A percentile compares a stretch with the other conserved stretches of the same genome.
Conservation (phyloP, 2,888 invertebrate genomes). For the Rhaphigaster nebulosa region DNA sequence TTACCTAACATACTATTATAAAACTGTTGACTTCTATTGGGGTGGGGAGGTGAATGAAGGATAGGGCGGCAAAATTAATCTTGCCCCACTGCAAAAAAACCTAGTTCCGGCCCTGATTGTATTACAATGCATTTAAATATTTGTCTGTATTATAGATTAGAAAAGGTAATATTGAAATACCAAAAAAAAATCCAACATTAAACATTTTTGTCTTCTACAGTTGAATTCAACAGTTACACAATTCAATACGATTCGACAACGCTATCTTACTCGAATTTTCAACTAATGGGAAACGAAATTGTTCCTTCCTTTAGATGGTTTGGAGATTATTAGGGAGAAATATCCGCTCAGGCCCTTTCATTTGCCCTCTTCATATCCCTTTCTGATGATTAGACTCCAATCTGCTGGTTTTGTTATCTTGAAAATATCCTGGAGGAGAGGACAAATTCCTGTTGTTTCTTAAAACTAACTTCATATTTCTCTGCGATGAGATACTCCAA, state of each 20-base stretch:
- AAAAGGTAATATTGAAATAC: not conserved
- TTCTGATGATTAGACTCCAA: constrained; percentile 36
- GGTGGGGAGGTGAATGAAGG: too few species aligned
- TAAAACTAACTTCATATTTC: not conserved
- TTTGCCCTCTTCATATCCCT: constrained; percentile 46
- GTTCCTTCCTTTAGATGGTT: constrained; percentile 29
- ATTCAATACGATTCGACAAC: constrained; percentile 4
- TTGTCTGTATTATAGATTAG: not conserved
- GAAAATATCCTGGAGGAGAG: not conserved
- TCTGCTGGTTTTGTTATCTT: constrained; percentile 22
- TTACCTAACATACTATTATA: too few species aligned
- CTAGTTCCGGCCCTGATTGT: too few species aligned
- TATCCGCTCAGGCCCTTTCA: constrained; percentile 20
- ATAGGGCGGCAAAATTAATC: too few species aligned
- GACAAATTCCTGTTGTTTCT: not conserved
- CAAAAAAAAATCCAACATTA: not conserved
- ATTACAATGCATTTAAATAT: not conserved
- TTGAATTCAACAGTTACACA: not conserved
- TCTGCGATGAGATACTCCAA: not conserved
- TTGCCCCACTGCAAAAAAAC: too few species aligned
- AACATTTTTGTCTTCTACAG: not conserved
- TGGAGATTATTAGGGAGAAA: constrained; percentile 46
- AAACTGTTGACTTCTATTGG: too few species aligned
- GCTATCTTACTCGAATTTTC: constrained; percentile 38
- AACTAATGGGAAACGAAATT: constrained; percentile 49